Evolutionary conservation across 1,140 invertebrate genomes (phyloP), one percentile per base, ranked within the genome.

Genomic region (Zaprionus davidi): DNA sequence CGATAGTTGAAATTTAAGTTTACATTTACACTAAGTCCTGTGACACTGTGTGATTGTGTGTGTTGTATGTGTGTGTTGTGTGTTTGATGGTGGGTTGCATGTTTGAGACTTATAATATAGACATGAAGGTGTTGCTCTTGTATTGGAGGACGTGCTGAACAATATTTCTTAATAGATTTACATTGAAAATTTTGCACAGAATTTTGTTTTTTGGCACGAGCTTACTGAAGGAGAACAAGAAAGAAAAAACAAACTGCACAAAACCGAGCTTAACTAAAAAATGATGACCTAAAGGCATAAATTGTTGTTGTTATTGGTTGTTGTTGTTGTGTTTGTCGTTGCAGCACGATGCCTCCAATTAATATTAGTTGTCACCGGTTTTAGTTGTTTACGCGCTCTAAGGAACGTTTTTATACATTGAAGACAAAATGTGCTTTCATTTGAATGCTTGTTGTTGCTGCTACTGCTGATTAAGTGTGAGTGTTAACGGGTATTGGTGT

Each of bases 131-230:
- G 26, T 26, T 71, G 44, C 60, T 28, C 53, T 24, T 68, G 71
- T 68, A 46, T 49, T 38, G 24, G 80, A 66, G 63, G 66, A 44
- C 67, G 72, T 83, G 84, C 82, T 71, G 76, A 76, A 81, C 59
- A 53, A 49, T 17, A 55, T 53, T 64, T 66, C 49, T 59, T 58
- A 58, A 67, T 77, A 20, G 53, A 68, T 88, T 71, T 86, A 88
- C 83, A 88, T 88, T 56, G 70, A 62, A 81, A 77, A 87, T 87
- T 46, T 88, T 87, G 74, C 85, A 87, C 71, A 81, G 78, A 81
- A 83, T 83, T 88, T 80, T 68, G 58, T 53, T 71, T 88, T 87
- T 87, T 87, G 84, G 84, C 84, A 87, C 84, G 75, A 88, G 82
- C 85, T 88, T 78, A 81, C 81, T 80, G 71, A 64, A 58, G 38